These are phyloP conservation scores for Mobula hypostoma DNA, from an alignment of 2,113 vertebrate genomes.

Conservation along the genomic window DNA sequence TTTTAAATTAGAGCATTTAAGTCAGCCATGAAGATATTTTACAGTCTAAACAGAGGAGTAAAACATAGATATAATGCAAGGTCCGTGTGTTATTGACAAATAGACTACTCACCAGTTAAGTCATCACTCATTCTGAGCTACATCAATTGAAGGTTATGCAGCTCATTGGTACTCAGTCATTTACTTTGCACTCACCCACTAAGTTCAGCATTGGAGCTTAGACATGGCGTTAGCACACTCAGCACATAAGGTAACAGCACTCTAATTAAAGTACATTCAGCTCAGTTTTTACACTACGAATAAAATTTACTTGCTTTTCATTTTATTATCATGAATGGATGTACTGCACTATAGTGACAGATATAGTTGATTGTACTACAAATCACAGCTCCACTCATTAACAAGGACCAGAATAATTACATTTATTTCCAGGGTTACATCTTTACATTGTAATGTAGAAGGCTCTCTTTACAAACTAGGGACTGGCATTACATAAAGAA, in stretches of 20 bases:
- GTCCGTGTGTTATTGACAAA: constrained; percentile 12
- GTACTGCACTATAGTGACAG: constrained; percentile 1
- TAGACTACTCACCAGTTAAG: neutral
- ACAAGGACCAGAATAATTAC: constrained; percentile 34
- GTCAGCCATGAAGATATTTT: neutral
- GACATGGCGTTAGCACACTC: neutral
- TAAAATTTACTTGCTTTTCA: constrained; percentile 26
- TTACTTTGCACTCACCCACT: neutral
- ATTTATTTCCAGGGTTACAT: constrained; percentile 31
- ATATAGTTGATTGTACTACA: constrained; percentile 24
- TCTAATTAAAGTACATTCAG: constrained; percentile 23
- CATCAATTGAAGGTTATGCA: neutral
- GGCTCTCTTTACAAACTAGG: constrained; percentile 24
- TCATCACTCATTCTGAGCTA: constrained; percentile 11
- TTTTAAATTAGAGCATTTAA: constrained; percentile 9
- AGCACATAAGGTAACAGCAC: constrained; percentile 12
- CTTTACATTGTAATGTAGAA: neutral
- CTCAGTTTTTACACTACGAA: neutral
- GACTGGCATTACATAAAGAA: constrained; percentile 2
- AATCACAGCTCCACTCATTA: constrained; percentile 34
- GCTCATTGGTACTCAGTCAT: neutral
- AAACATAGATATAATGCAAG: neutral
- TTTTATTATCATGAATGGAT: constrained; percentile 31
- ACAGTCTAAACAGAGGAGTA: neutral
- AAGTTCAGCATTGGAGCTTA: neutral